Conservation (phyloP, 2,797 vertebrate genomes). For the Echeneis naucrates region DNA sequence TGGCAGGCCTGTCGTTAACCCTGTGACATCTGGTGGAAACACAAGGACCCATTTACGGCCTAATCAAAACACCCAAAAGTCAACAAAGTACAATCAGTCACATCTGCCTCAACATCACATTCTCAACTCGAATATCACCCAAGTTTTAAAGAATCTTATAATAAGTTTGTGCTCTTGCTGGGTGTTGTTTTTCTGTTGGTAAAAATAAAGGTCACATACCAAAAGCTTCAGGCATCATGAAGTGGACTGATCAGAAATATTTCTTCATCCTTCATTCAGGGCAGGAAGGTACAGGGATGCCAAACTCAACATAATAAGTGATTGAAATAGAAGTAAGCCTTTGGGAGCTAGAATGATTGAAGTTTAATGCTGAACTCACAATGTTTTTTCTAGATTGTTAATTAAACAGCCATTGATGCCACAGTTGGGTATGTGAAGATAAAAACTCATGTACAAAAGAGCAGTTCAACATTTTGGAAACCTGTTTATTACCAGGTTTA, state of each 20-base stretch:
- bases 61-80: slow-evolving; percentile 71
- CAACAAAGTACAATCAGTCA: slow-evolving; percentile 54
- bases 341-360: background rate
- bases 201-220: background rate
- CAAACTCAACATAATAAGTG: background rate
- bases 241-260: too few relatives aligned
- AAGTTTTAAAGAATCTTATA: background rate
- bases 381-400: too few relatives aligned
- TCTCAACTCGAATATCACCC: slow-evolving; percentile 10
- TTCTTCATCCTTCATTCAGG: too few relatives aligned
- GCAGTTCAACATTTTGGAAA: too few relatives aligned
- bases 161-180: too few relatives aligned
- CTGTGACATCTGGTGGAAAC: slow-evolving; percentile 76
- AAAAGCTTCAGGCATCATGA: background rate
- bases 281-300: background rate
- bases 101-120: slow-evolving; percentile 34
- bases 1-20: slow-evolving; percentile 75
- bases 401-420: too few relatives aligned
- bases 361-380: background rate
- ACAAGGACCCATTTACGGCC: slow-evolving; percentile 65
- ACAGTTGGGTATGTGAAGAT: too few relatives aligned
- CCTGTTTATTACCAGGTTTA: background rate
- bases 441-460: too few relatives aligned
- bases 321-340: background rate
- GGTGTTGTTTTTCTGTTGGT: too few relatives aligned